Evolutionary conservation across 2,113 vertebrate species (phyloP).

Genomic region (Diglossa brunneiventris): DNA sequence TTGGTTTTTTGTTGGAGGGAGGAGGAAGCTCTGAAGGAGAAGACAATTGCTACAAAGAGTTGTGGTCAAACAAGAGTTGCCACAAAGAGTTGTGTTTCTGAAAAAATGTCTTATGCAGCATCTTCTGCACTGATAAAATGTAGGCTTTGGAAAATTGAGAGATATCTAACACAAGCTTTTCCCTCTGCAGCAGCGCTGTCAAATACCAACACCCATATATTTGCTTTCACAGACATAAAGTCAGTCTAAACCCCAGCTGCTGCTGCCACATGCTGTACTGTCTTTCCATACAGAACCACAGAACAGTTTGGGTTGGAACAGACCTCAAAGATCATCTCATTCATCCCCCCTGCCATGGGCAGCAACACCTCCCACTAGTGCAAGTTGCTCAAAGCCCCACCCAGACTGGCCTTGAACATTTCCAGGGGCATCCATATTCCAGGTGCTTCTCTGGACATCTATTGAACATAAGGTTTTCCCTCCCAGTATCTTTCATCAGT

Average conservation of each 20-base stretch:
- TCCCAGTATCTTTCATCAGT: background rate
- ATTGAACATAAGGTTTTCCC: background rate
- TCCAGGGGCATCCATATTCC: background rate
- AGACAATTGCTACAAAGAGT: background rate
- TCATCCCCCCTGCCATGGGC: background rate
- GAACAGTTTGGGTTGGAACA: background rate
- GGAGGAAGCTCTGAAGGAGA: background rate
- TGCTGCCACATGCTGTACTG: background rate
- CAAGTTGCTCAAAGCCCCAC: background rate
- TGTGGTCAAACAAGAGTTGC: background rate
- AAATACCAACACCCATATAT: background rate
- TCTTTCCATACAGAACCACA: background rate
- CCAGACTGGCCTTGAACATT: background rate
- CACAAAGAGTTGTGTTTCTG: background rate
- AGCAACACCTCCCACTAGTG: background rate
- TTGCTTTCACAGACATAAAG: background rate
- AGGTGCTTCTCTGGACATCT: background rate
- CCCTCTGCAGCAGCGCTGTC: background rate
- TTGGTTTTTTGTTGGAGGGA: rapidly evolving
- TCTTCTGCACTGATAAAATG: background rate
- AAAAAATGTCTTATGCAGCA: background rate
- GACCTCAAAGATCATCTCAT: background rate
- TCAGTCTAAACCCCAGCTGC: background rate
- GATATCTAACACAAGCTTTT: background rate
- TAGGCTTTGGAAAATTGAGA: background rate